phyloP scores from a whole-genome alignment of 2,113 vertebrate species.

The Murina feae region DNA sequence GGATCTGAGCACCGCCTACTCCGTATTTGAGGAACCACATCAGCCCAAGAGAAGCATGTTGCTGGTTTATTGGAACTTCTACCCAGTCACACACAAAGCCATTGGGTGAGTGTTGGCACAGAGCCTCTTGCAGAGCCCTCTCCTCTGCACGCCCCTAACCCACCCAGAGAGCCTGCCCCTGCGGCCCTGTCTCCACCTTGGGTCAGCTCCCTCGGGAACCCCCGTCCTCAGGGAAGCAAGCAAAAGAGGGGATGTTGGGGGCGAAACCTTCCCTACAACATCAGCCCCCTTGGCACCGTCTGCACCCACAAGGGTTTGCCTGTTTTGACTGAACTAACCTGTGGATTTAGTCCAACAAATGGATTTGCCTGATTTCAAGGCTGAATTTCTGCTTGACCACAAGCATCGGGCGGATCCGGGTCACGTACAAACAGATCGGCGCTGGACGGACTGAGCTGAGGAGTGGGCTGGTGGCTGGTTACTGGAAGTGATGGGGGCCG shows the following conservation, averaged over 20 bases:
- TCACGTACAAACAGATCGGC: fast-evolving
- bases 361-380: background rate
- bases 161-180: background rate
- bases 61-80: constrained; percentile 57
- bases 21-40: background rate
- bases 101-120: background rate
- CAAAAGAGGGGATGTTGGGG: background rate
- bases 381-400: background rate
- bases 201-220: background rate
- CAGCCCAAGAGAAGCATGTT: constrained; percentile 28
- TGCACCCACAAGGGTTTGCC: background rate
- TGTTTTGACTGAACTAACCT: background rate
- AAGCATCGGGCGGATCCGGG: background rate
- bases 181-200: fast-evolving
- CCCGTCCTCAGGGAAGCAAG: background rate
- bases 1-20: background rate
- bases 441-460: fast-evolving
- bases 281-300: fast-evolving
- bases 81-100: constrained; percentile 30
- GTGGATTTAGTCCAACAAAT: background rate
- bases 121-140: background rate
- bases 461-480: fast-evolving
- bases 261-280: background rate
- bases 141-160: background rate
- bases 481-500: fast-evolving